phyloP scores from a whole-genome alignment of 2,113 vertebrate genomes.

The Perca fluviatilis region DNA sequence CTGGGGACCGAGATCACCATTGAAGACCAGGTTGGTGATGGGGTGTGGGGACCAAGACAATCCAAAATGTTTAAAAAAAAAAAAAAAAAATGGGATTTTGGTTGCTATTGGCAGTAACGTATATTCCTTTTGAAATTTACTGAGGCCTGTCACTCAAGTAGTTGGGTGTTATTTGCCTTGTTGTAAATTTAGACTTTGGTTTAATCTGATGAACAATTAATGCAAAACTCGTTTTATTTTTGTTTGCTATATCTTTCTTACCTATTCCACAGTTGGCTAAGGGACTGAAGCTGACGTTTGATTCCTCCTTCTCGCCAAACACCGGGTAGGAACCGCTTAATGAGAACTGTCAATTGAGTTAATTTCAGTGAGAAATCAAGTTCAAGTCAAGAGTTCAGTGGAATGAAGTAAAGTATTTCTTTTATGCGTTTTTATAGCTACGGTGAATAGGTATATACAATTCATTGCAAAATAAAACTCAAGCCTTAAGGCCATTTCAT shows the following conservation, averaged over 20 bases:
- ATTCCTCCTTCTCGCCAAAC: constrained; percentile 98
- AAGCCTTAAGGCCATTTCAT: not conserved
- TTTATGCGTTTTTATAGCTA: not conserved
- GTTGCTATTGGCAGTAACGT: not conserved
- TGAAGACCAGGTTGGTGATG: constrained; percentile 79
- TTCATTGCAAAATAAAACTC: not conserved
- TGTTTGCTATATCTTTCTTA: not conserved
- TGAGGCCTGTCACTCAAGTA: not conserved
- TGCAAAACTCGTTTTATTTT: not conserved
- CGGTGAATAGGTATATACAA: not conserved
- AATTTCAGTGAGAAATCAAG: not conserved
- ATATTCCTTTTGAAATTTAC: not conserved
- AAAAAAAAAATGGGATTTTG: not conserved
- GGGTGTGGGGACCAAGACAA: not conserved
- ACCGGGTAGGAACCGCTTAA: constrained; percentile 89
- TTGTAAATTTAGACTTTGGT: not conserved
- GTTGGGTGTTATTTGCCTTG: not conserved
- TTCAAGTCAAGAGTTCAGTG: not conserved
- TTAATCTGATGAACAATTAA: not conserved
- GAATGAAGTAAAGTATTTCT: not conserved
- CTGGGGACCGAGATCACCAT: constrained; percentile 95
- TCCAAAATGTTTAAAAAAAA: not conserved
- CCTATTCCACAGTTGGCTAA: constrained; percentile 86
- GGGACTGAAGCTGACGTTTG: constrained; percentile 96
- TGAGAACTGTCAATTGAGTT: not conserved